phyloP scores from a whole-genome alignment of 2,888 invertebrate species.

The Apoda limacodes region DNA sequence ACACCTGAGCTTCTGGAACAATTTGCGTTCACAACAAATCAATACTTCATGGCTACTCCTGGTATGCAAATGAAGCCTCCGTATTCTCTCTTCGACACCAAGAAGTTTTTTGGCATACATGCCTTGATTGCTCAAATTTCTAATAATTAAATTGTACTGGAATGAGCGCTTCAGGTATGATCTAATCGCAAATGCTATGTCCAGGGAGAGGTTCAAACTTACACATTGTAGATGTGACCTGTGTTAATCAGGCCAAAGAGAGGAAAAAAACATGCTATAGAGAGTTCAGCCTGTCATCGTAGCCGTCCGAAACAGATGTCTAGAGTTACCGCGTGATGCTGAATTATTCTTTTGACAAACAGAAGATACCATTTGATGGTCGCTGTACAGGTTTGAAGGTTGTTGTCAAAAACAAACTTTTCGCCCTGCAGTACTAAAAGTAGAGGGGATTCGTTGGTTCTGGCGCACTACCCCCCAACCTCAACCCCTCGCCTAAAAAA shows the following conservation, averaged over 20 bases:
- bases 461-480: too few species aligned
- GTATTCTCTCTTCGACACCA: too few species aligned
- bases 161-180: slow-evolving; percentile 11
- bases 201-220: slow-evolving; percentile 19
- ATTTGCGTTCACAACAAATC: slow-evolving; percentile 8
- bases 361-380: slow-evolving; percentile 25
- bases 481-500: too few species aligned
- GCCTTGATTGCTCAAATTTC: slow-evolving; percentile 16
- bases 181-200: slow-evolving; percentile 16
- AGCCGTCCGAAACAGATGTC: slow-evolving; percentile 22
- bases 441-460: too few species aligned
- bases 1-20: slow-evolving; percentile 6
- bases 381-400: slow-evolving; percentile 19
- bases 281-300: slow-evolving; percentile 25
- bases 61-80: too few species aligned
- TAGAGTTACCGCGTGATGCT: slow-evolving; percentile 16
- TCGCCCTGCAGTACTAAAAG: too few species aligned
- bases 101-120: slow-evolving; percentile 15
- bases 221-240: slow-evolving; percentile 7
- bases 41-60: slow-evolving; percentile 8
- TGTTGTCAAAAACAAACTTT: slow-evolving; percentile 26
- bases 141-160: slow-evolving; percentile 18
- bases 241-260: slow-evolving; percentile 9
- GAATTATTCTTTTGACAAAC: slow-evolving; percentile 25
- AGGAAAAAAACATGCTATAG: slow-evolving; percentile 17